Conservation (phyloP, 2,113 vertebrate genomes). For the Etia nguti region DNA sequence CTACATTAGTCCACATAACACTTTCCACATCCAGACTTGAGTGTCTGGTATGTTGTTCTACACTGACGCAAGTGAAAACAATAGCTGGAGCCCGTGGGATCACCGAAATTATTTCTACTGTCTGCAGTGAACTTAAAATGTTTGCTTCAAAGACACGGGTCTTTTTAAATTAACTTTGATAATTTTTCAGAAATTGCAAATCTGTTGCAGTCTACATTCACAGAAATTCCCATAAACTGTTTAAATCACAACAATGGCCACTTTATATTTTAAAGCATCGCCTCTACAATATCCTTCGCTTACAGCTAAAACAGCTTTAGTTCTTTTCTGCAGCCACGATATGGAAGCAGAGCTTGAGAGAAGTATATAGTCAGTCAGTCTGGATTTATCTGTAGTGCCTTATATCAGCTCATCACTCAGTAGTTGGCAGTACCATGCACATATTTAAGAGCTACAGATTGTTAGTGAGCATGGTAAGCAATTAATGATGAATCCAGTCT, state of each 20-base stretch:
- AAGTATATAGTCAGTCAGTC: neutral
- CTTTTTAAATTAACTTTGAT: rapidly evolving
- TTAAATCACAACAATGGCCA: neutral
- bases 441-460: slow-evolving; percentile 4
- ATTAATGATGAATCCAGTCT: slow-evolving; percentile 38
- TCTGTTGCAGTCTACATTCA: neutral
- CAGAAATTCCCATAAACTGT: neutral
- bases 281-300: neutral
- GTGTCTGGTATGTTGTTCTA: neutral
- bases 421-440: neutral
- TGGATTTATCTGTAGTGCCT: neutral
- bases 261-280: neutral
- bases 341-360: neutral
- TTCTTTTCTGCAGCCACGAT: neutral
- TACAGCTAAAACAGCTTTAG: neutral
- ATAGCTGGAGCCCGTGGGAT: neutral
- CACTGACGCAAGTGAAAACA: neutral
- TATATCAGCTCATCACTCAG: neutral
- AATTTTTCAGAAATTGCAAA: neutral
- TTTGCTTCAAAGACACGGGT: neutral
- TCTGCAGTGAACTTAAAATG: neutral
- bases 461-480: neutral
- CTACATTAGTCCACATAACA: neutral
- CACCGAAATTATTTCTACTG: neutral
- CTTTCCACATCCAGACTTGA: neutral